Base-by-base conservation (phyloP, 2,888 invertebrate genomes). In the Lasius platythorax region DNA sequence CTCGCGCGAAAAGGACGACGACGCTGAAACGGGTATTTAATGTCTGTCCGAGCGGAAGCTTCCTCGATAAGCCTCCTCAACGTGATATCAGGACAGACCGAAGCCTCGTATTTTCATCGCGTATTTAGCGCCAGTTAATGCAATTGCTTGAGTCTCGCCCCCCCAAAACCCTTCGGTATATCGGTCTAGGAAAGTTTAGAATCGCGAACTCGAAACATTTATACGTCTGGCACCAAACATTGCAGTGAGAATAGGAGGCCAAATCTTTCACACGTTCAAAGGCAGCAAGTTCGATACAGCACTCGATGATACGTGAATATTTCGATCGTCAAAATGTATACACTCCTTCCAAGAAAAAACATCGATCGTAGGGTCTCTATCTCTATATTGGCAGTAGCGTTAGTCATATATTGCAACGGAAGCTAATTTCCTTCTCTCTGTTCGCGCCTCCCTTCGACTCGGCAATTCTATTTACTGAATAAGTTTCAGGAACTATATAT, bases 371-470 rank as follows among this genome's bases (percentile, higher is more conserved):
- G 53, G 56, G 61, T 64, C 40, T 67, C 76, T 87, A 73, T 85
- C 67, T 84, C 75, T 87, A 85, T 63, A 82, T 86, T 91, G 91
- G 91, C 92, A 92, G 91, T 92, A 88, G 85, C 87, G 72, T 76
- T 91, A 88, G 87, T 84, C 83, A 82, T 85, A 85, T 83, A 53
- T 84, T 84, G 67, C 53, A 83, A 76, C 82, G 61, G 70, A 61
- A 64, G 73, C 43, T 18, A 61, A 73, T 37, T 66, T 23, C 15
- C 40, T 53, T 53, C 72, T 63, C 75, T 72, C 28, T 58, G 40
- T 53, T 40, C 46, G 66, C 64, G 53, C 28, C 28, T 78, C 56
- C 18, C 66, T 33, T 3, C 50, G 67, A 78, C 68, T 67, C 63
- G 28, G n/a, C 53, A 23, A 64, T 72, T 63, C 40, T 15, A 30